Evolutionary conservation across 1,140 invertebrate genomes (phyloP).

Genomic region (Cydia strobilella): DNA sequence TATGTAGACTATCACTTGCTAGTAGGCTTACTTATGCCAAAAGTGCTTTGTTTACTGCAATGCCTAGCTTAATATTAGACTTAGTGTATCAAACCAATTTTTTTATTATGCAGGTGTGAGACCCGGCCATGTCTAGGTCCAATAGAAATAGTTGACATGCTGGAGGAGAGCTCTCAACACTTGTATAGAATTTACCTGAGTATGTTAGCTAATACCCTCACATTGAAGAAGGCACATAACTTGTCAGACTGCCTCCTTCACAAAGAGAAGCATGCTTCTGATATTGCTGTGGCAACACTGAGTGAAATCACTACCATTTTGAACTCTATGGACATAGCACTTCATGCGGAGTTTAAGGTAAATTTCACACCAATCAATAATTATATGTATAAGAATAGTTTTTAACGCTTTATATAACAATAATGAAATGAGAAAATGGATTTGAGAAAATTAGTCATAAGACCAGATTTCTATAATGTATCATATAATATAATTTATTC

Average conservation of each 20-base stretch:
- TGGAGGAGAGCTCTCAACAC: slow-evolving; percentile 68
- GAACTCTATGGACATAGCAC: slow-evolving; percentile 66
- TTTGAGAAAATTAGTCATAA: too few species aligned
- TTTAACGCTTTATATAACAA: too few species aligned
- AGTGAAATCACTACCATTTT: slow-evolving; percentile 65
- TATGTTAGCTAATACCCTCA: slow-evolving; percentile 64
- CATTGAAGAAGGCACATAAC: slow-evolving; percentile 62
- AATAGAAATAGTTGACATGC: slow-evolving; percentile 63
- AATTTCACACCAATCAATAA: background rate
- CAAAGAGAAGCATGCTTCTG: slow-evolving; percentile 70
- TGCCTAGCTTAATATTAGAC: background rate
- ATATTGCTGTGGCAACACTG: slow-evolving; percentile 62
- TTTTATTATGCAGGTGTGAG: slow-evolving; percentile 39
- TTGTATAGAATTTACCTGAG: slow-evolving; percentile 70
- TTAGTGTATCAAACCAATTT: background rate
- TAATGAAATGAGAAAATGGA: too few species aligned
- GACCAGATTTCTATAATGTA: too few species aligned
- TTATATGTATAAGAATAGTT: too few species aligned
- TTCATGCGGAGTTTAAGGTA: slow-evolving; percentile 68
- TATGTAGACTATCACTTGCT: too few species aligned
- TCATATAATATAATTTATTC: too few species aligned
- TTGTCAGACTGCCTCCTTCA: slow-evolving; percentile 57
- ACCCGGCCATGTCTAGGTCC: slow-evolving; percentile 47
- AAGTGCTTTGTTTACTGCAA: background rate
- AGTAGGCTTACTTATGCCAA: too few species aligned